Conservation (phyloP, 2,113 vertebrate genomes). For the Corythoichthys intestinalis region DNA sequence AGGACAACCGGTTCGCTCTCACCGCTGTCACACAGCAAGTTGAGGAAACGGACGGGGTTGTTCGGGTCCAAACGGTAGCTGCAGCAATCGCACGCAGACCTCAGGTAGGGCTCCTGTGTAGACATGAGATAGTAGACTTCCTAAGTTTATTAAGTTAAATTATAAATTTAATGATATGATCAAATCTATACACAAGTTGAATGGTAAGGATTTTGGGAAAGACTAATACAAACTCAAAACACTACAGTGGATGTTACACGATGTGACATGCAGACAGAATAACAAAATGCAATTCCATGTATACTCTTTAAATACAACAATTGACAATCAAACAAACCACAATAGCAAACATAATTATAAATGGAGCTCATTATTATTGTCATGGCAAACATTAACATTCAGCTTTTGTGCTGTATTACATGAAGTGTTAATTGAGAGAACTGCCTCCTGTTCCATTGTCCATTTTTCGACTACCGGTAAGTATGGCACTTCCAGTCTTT, state of each 20-base stretch:
- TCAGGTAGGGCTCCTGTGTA: slow-evolving; percentile 83
- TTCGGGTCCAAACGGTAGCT: slow-evolving; percentile 82
- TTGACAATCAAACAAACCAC: neutral
- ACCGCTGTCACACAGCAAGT: slow-evolving; percentile 73
- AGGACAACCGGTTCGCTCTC: slow-evolving; percentile 77
- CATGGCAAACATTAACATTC: neutral
- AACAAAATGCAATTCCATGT: neutral
- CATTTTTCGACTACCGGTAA: neutral
- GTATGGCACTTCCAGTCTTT: neutral
- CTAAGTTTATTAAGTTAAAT: too few relatives aligned
- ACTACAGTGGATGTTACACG: neutral
- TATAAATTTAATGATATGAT: neutral
- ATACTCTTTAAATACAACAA: neutral
- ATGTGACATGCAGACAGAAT: neutral
- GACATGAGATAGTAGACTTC: neutral
- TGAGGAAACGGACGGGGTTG: slow-evolving; percentile 79
- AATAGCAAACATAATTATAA: neutral
- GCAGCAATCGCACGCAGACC: slow-evolving; percentile 82
- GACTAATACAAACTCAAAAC: neutral
- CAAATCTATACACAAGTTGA: neutral
- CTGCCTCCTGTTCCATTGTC: neutral
- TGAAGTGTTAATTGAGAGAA: neutral
- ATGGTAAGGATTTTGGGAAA: neutral
- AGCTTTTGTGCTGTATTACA: neutral
- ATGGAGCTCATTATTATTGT: neutral